Base-by-base conservation (phyloP, 1,140 invertebrate species). In the Pogonomyrmex californicus region DNA sequence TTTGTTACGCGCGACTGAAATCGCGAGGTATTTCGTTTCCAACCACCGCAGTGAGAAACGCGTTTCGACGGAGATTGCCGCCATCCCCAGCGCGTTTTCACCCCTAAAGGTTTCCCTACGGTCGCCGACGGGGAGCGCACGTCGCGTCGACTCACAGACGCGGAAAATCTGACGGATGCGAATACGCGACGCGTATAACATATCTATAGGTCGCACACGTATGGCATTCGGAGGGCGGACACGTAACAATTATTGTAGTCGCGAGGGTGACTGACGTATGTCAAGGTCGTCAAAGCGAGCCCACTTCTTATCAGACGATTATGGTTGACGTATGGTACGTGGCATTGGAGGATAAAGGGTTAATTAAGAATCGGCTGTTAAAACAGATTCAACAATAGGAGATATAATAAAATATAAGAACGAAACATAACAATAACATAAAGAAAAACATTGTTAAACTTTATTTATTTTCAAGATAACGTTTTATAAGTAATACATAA, bases 141-240 rank as follows among this genome's bases (percentile, higher is more conserved):
- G 68, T 82, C 79, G 51, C 36, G 47, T 86, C 83, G 75, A 68
- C 10, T 75, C 85, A 86, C 76, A 82, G 85, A 77, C 70, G 62
- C 23, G 91, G 90, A 91, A 93, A 93, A 94, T 94, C 68, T 90
- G 86, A 87, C 78, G 89, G 68, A 85, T 88, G 87, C 36, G 82
- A 62, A 68, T 79, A 86, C 41, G 58, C 75, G 79, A 49, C 62
- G 30, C 36, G 62, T 71, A 89, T 86, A 89, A 89, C 75, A 70
- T 77, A 65, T 68, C 75, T 65, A 77, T 83, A 83, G 49, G 71
- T 73, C 63, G 63, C 62, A 63, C 44, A 86, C 68, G 47, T 54
- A 63, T 68, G 33, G 47, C 56, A 49, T 47, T 49, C 36, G 33
- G 33, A 41, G 33, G 44, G 33, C 60, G n/a, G 30, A 12, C 47